Evolutionary conservation across 2,888 invertebrate species (phyloP).

Genomic region (Phragmatobia fuliginosa): DNA sequence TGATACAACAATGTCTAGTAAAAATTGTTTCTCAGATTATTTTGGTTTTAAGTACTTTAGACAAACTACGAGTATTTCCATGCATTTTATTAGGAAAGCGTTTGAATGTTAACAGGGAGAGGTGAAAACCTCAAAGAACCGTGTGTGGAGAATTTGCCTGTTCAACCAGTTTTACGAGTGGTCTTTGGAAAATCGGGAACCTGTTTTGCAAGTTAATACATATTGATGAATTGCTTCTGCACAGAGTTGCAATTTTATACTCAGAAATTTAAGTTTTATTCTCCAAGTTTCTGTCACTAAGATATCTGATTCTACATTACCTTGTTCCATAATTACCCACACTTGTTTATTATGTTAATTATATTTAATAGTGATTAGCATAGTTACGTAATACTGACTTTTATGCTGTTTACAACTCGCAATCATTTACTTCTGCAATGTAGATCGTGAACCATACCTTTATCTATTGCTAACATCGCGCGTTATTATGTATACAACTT

Average conservation of each 20-base stretch:
- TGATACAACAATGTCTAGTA: not conserved
- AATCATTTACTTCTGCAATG: conserved; percentile 39
- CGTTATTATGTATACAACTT: conserved; percentile 42
- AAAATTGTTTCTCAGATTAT: not conserved
- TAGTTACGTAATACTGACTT: conserved; percentile 5
- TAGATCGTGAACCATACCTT: conserved; percentile 51
- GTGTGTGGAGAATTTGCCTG: conserved; percentile 48
- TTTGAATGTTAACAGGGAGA: conserved; percentile 15
- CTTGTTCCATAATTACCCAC: conserved; percentile 28
- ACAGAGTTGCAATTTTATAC: conserved; percentile 20
- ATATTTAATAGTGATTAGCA: not conserved
- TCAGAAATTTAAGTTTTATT: not conserved
- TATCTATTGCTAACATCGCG: conserved; percentile 53
- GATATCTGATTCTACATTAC: conserved; percentile 17
- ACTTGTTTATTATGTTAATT: conserved; percentile 29
- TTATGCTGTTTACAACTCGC: conserved; percentile 39
- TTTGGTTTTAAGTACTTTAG: not conserved
- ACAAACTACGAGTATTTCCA: conserved; percentile 9
- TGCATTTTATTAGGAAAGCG: conserved; percentile 21
- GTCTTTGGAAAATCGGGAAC: conserved; percentile 57
- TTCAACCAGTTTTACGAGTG: conserved; percentile 56
- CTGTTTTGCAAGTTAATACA: conserved; percentile 52
- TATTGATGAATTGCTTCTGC: conserved; percentile 43
- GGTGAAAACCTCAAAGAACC: conserved; percentile 51
- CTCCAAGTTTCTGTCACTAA: not conserved